Percentiles rank a stretch among this genome's conserved stretches.
phyloP scores from a whole-genome alignment of 2,113 vertebrate genomes.

The Mionectes macconnelli region DNA sequence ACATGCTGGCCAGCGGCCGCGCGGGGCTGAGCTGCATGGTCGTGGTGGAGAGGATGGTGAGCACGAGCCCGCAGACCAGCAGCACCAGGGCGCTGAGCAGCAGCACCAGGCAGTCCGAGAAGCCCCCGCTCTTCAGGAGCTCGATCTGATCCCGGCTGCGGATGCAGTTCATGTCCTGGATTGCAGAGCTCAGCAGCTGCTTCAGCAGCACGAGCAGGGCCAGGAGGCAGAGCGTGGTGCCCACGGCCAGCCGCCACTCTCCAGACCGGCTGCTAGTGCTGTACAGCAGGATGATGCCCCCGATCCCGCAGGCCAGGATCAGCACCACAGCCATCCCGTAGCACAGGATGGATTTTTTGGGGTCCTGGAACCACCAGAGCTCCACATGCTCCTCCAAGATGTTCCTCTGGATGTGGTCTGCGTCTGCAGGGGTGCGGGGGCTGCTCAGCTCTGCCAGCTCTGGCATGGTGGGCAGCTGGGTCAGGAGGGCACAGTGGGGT shows the following conservation, averaged over 20 bases:
- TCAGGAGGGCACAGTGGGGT: neutral
- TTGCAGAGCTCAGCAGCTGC: constrained; percentile 93
- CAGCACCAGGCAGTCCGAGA: constrained; percentile 86
- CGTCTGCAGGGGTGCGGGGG: constrained; percentile 59
- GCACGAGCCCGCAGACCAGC: constrained; percentile 84
- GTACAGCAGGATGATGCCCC: constrained; percentile 89
- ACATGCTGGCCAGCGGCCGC: constrained; percentile 85
- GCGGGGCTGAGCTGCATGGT: constrained; percentile 76
- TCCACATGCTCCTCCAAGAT: constrained; percentile 95
- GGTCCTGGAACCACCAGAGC: constrained; percentile 96
- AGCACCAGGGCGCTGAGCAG: constrained; percentile 84
- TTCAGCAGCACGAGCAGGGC: constrained; percentile 91
- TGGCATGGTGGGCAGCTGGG: constrained; percentile 69
- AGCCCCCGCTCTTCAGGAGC: constrained; percentile 90
- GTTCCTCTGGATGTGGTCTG: constrained; percentile 79
- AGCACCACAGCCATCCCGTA: constrained; percentile 86
- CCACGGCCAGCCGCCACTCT: constrained; percentile 90
- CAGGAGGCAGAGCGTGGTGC: constrained; percentile 89
- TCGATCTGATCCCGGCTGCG: constrained; percentile 87
- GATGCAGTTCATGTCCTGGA: constrained; percentile 98
- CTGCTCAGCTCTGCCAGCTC: constrained; percentile 79
- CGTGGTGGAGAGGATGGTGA: constrained; percentile 83
- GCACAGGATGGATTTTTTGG: constrained; percentile 88
- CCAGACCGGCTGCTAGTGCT: constrained; percentile 93
- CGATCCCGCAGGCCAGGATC: constrained; percentile 88